Evolutionary conservation across 2,888 invertebrate species (phyloP), one percentile per base, ranked within the genome.

Genomic region (Dynastes grantii): DNA sequence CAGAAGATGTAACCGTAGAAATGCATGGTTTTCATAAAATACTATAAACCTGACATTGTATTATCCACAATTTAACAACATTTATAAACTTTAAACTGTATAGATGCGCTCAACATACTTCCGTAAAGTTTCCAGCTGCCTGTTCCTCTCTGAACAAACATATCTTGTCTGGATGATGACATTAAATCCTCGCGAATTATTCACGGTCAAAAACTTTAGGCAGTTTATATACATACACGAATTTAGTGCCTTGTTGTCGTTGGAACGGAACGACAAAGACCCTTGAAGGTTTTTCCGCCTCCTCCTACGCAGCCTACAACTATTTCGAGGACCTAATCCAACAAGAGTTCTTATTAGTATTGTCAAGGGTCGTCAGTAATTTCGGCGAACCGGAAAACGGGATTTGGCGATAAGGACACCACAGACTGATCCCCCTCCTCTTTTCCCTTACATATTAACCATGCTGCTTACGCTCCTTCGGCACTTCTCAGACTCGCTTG

Each of bases 281-380:
- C 68, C 68, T 68, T 58, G 27, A 58, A 58, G 45, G 61, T 45
- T 73, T 58, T 75, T 75, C 61, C 13, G n/a, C 68, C 68, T 27
- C 27, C 61, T 75, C 73, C 49, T 27, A 75, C 61, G 68, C 49
- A 68, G 61, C 49, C 45, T 61, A 61, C 73, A 75, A 75, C 73
- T 75, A 75, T 75, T 61, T 61, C 45, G 61, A 75, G 73, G 73
- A 75, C 73, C 73, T 75, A 75, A 75, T 75, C 73, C 73, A 75
- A 75, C 73, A 75, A 75, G 73, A 75, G 73, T 75, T 75, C 73
- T 75, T 75, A 75, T 75, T 75, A 75, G 73, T 61, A 61, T 75
- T 61, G 73, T 75, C 73, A 58, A 73, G 73, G 73, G 73, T 75
- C 73, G 73, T 61, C 61, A 61, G 73, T 75, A 75, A 75, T 75